A percentile compares a stretch with the other conserved stretches of the same genome.
These are phyloP conservation scores for human DNA, from an alignment of 2,113 vertebrate genomes.

Conservation along the genomic window DNA sequence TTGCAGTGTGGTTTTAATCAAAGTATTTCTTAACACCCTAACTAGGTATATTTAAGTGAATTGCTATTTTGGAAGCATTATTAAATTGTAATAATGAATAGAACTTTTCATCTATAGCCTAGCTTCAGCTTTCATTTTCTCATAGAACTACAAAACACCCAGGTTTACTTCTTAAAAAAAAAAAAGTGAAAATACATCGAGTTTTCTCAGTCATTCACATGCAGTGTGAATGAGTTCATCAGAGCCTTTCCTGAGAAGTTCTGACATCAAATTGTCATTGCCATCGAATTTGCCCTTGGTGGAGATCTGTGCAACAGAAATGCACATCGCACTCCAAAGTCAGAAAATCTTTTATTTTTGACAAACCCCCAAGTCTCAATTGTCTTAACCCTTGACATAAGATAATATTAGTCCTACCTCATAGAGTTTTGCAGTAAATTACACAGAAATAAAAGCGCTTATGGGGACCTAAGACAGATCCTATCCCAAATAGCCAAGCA, in stretches of 20 bases:
- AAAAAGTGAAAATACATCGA: background rate
- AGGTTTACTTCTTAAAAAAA: background rate
- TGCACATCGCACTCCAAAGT: background rate
- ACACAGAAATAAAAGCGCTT: background rate
- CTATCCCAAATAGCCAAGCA: background rate
- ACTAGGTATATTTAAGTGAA: background rate
- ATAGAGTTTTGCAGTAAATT: background rate
- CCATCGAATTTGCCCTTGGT: background rate
- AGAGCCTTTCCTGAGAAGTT: background rate
- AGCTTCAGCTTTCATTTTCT: background rate
- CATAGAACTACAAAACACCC: background rate
- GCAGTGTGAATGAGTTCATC: background rate
- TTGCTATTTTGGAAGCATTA: background rate
- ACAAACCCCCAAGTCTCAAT: background rate
- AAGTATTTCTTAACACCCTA: conserved; percentile 19
- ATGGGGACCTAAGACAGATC: background rate
- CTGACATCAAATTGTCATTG: background rate
- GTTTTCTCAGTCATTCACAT: background rate
- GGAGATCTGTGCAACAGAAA: background rate
- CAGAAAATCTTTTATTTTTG: background rate
- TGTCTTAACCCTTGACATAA: background rate
- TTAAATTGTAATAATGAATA: background rate
- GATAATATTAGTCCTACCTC: background rate
- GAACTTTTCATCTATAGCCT: background rate
- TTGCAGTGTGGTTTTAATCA: conserved; percentile 28